Base-by-base conservation (phyloP, 2,888 invertebrate genomes). In the Eupithecia inturbata region DNA sequence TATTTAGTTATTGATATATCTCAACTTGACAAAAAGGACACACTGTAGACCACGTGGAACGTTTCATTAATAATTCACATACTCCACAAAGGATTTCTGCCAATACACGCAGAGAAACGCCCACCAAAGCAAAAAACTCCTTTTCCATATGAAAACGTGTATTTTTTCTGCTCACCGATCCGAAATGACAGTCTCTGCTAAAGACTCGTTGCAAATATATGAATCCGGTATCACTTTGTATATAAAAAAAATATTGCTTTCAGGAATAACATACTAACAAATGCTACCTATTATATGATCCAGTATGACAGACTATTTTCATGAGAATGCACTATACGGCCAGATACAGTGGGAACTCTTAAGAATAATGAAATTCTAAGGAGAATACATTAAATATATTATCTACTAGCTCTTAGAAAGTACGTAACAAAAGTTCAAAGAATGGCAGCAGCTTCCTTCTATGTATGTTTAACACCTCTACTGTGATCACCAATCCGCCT, bases 151-250 rank as follows among this genome's bases (percentile, higher is more conserved):
- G 79, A 78, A 82, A 81, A 80, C 83, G 81, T 85, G 83, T 86
- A 86, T 83, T 82, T 82, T 83, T 86, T 84, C 82, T 82, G 83
- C 81, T 81, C 83, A 85, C 72, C 81, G 84, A 79, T 77, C 82
- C 80, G 83, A 79, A 80, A 76, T 74, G 77, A 80, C 80, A 64
- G 69, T 77, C 81, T 82, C 77, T 81, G 81, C 79, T 80, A 83
- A 81, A 82, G 82, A 83, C 45, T 4, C 49, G 45, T 45, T 41
- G n/a, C 36, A 62, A 62, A 62, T 62, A 62, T 19, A 39, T 2
- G 41, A 33, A 16, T 39, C 36, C 57, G 45, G 6, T 68, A 19
- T 62, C n/a, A 62, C 28, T 63, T 2, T 19, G 49, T 33, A 31
- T 49, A 3, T 49, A 5, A 7, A 1, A 19, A 19, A 6, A 19